Evolutionary conservation across 2,797 vertebrate genomes (phyloP), one percentile per base, ranked within the genome.

Genomic region (Acrossocheilus fasciatus): DNA sequence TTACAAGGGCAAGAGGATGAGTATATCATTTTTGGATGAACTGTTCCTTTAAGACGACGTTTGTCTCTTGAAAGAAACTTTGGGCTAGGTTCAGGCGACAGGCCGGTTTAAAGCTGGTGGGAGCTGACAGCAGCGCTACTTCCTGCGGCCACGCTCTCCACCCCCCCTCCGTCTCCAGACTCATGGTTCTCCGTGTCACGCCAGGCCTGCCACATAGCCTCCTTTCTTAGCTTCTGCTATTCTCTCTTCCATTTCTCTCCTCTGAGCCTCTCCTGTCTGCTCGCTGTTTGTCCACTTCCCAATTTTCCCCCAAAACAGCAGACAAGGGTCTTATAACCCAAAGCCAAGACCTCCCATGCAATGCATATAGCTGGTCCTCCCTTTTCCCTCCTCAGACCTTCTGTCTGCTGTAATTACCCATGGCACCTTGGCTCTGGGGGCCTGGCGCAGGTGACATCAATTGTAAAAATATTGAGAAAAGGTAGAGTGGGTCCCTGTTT

Each of bases 361-460:
- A 92, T 80, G 90, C 92, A 92, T 92, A 92, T 92, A 94, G 92
- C 91, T 93, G 92, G 89, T 36, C 52, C 70, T 85, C 87, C 88
- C 88, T 92, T 68, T 54, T 89, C 93, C 90, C 91, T 93, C 90
- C 90, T 89, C 92, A 93, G 93, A 90, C 79, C 92, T 93, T 86
- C 90, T 85, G 70, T 91, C 89, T 92, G 91, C 90, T 91, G 92
- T 95, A 95, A 96, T 96, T 95, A 95, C 91, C 93, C 92, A 87
- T 95, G 94, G 93, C 95, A 96, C 91, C 90, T 89, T 87, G 91
- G 92, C 93, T 95, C 93, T 90, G 88, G 93, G 94, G 92, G 92
- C 91, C 91, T 89, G 88, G 91, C 90, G 90, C 93, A 95, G 94
- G 95, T 96, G 95, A 95, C 94, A 95, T 81, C 34, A 91, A 91